Evolutionary conservation across 2,113 vertebrate species (phyloP), one percentile per base, ranked within the genome.

Genomic region (Ceyx margarethae): DNA sequence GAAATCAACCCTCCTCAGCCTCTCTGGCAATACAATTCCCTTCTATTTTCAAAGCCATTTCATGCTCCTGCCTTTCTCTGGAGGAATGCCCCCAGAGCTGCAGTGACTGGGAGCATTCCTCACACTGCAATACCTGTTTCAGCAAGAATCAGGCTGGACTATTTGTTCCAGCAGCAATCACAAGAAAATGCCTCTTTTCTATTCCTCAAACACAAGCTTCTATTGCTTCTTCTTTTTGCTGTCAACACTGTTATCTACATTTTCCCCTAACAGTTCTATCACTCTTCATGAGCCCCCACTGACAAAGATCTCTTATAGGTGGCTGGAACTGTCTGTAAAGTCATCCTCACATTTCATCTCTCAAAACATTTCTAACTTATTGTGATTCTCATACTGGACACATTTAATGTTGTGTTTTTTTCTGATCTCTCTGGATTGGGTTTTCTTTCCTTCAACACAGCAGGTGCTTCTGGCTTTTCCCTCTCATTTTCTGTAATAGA

Each of bases 91-190:
- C 45, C 54, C 50, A 0, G 66, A 64, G 62, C n/a, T 64, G 45
- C 53, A 79, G 23, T 23, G 58, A 72, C 54, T 89, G 35, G 6
- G 43, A 91, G 37, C 81, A 53, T 87, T 93, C 91, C 87, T 93
- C 62, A 61, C 28, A 19, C 58, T 45, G 58, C 45, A 22, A 22
- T 58, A 33, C 13, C 78, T 43, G 43, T 29, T 89, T 56, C 87
- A 91, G 81, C 66, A 67, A 74, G 85, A 67, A 46, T 54, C 46
- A 31, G 40, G 16, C 78, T 89, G 74, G 79, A 89, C 62, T 37
- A 14, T 68, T 85, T 94, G 74, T 81, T 92, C 74, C 85, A 91
- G 57, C 43, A 78, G 72, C 33, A 94, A 81, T 64, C 89, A 81
- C 87, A 84, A 91, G 56, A 87, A 89, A 96, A 86, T 79, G 74